phyloP scores from a whole-genome alignment of 2,888 invertebrate genomes.

The Herminia tarsipennalis region DNA sequence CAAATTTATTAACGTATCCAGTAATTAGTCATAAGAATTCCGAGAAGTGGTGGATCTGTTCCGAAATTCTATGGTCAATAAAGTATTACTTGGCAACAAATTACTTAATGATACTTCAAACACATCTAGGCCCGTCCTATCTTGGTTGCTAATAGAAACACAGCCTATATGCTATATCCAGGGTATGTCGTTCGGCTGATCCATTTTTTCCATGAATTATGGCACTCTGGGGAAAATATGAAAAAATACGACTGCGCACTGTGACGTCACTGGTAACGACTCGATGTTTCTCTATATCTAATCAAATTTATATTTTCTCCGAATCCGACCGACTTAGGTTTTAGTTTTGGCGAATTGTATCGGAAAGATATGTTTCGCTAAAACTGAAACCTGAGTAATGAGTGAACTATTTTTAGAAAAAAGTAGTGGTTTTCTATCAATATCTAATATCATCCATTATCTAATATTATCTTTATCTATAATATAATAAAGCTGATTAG shows the following conservation, averaged over 20 bases:
- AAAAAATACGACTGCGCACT: slow-evolving; percentile 56
- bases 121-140: slow-evolving; percentile 38
- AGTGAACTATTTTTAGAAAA: too few species aligned
- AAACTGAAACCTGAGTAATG: too few species aligned
- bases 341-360: not conserved
- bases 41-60: too few species aligned
- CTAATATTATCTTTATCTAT: too few species aligned
- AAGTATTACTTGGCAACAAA: too few species aligned
- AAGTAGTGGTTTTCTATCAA: too few species aligned
- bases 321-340: not conserved
- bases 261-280: slow-evolving; percentile 48
- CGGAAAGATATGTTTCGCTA: not conserved
- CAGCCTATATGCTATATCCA: slow-evolving; percentile 38
- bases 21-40: too few species aligned
- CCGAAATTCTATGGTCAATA: too few species aligned
- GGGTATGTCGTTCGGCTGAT: slow-evolving; percentile 56
- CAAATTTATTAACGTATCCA: too few species aligned
- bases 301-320: slow-evolving; percentile 22
- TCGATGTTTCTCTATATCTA: slow-evolving; percentile 38
- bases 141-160: slow-evolving; percentile 47
- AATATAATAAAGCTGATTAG: too few species aligned
- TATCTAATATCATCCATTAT: too few species aligned
- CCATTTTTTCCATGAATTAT: slow-evolving; percentile 75
- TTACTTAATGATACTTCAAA: not conserved
- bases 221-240: slow-evolving; percentile 63